Conservation (phyloP, 2,113 vertebrate genomes). For the Nicator chloris region DNA sequence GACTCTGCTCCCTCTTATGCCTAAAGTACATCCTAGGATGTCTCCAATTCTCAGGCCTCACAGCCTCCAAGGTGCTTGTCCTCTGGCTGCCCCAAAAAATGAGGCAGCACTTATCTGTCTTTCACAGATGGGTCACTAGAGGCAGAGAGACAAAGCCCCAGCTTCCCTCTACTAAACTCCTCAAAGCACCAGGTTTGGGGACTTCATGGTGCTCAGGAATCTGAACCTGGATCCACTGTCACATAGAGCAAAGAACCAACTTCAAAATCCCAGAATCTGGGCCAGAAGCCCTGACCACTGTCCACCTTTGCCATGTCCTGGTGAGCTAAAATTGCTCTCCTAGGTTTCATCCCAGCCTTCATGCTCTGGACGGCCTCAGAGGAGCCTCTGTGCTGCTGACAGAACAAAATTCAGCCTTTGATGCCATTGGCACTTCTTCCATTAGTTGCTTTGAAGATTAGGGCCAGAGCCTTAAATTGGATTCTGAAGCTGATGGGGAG, state of each 20-base stretch:
- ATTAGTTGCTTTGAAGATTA: slow-evolving; percentile 51
- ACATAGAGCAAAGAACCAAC: background rate
- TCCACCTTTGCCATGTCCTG: background rate
- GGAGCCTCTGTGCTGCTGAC: background rate
- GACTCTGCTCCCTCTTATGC: background rate
- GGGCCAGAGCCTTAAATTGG: background rate
- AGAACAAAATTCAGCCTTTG: slow-evolving; percentile 36
- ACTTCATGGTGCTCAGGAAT: background rate
- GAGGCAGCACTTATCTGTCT: background rate
- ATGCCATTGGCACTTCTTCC: slow-evolving; percentile 29
- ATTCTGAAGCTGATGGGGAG: slow-evolving; percentile 10
- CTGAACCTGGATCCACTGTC: background rate
- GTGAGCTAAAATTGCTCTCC: background rate
- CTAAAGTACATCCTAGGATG: background rate
- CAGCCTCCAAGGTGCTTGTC: background rate
- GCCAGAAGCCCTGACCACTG: background rate
- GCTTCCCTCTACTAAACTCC: background rate
- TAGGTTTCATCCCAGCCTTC: background rate
- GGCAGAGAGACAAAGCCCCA: background rate
- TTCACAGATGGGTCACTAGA: background rate
- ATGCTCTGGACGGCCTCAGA: background rate
- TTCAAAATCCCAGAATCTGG: background rate
- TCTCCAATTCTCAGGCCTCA: background rate
- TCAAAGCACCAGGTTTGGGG: background rate
- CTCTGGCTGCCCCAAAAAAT: background rate